phyloP scores from a whole-genome alignment of 1,140 invertebrate genomes.

The Zaprionus capensis region DNA sequence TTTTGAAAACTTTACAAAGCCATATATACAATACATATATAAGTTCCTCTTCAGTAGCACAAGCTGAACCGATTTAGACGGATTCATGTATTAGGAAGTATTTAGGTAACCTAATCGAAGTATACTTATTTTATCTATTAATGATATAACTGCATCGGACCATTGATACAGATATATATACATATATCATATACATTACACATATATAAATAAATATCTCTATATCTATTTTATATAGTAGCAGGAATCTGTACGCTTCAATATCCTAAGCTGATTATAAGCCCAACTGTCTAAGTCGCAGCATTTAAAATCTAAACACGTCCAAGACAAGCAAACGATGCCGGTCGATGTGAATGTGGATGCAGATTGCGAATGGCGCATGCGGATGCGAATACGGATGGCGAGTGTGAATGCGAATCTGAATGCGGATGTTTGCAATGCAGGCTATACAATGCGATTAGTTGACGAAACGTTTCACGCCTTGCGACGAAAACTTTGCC shows the following conservation, averaged over 20 bases:
- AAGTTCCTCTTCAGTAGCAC: neutral
- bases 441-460: constrained; percentile 45
- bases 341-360: neutral
- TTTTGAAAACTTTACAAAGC: neutral
- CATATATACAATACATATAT: neutral
- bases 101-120: no score
- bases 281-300: neutral
- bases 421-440: constrained; percentile 15
- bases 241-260: neutral
- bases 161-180: no score
- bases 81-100: no score
- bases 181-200: no score
- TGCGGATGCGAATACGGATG: constrained; percentile 7
- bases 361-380: constrained; percentile 7
- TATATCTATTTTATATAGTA: no score
- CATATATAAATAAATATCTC: no score
- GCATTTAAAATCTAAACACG: constrained; percentile 40
- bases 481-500: constrained; percentile 74
- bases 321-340: neutral
- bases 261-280: neutral
- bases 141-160: neutral
- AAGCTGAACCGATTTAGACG: neutral
- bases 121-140: no score
- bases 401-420: constrained; percentile 2
- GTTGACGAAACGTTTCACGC: constrained; percentile 74